These are phyloP conservation scores for Tetrao urogallus DNA, from an alignment of 2,113 vertebrate species.

Conservation along the genomic window DNA sequence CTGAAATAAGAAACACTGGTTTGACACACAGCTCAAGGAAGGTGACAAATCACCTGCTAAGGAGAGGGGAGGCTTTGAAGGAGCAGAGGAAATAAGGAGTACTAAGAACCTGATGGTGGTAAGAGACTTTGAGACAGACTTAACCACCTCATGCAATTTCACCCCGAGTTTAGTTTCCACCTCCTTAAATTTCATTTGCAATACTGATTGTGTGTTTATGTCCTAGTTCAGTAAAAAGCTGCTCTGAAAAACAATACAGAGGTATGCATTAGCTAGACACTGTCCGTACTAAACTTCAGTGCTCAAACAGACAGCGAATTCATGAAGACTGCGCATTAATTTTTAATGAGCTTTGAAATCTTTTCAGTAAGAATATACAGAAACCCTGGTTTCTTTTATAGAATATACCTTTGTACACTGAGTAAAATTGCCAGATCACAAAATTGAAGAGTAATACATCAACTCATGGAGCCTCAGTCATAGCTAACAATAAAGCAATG, in stretches of 20 bases:
- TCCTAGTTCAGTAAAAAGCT: background rate
- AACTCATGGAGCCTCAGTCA: background rate
- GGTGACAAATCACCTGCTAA: background rate
- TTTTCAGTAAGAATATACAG: background rate
- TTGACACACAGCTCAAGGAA: background rate
- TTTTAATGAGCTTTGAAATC: background rate
- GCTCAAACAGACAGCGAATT: background rate
- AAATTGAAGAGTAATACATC: background rate
- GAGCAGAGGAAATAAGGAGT: accelerated
- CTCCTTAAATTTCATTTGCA: background rate
- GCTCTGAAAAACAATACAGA: background rate
- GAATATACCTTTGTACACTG: background rate
- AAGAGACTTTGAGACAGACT: background rate
- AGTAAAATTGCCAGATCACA: background rate
- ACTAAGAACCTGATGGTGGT: background rate
- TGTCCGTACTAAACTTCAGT: background rate
- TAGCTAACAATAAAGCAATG: background rate
- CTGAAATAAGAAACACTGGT: background rate
- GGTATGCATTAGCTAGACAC: background rate
- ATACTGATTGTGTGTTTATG: background rate
- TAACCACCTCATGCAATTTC: background rate
- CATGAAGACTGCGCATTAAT: background rate
- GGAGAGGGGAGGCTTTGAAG: background rate
- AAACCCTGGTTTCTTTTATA: background rate
- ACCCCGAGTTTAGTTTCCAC: background rate